phyloP scores from a whole-genome alignment of 2,113 vertebrate genomes.

The Garra rufa region DNA sequence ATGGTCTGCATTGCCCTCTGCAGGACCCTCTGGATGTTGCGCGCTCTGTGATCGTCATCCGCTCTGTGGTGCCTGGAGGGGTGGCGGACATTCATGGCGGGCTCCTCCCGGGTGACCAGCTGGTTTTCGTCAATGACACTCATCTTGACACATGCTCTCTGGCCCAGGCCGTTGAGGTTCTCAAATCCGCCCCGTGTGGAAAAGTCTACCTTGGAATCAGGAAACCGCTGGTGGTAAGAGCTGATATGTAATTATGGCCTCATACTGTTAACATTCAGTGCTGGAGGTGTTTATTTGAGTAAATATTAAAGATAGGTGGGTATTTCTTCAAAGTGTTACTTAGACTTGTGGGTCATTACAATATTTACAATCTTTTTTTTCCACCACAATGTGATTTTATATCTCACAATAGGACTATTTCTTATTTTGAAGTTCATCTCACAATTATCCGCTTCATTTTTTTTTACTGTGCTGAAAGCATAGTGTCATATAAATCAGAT shows the following conservation, averaged over 20 bases:
- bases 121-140: slow-evolving; percentile 88
- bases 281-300: neutral
- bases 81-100: slow-evolving; percentile 81
- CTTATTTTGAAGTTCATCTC: neutral
- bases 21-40: slow-evolving; percentile 90
- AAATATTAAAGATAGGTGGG: neutral
- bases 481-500: no score
- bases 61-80: slow-evolving; percentile 86
- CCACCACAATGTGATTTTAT: neutral
- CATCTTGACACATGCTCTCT: slow-evolving; percentile 78
- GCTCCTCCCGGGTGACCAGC: slow-evolving; percentile 87
- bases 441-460: neutral
- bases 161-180: slow-evolving; percentile 86
- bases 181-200: slow-evolving; percentile 87
- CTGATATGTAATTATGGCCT: neutral
- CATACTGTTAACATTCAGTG: neutral
- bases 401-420: no score
- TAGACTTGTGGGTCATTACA: neutral
- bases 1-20: slow-evolving; percentile 76
- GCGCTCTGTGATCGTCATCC: slow-evolving; percentile 90
- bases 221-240: slow-evolving; percentile 87
- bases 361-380: neutral
- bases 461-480: no score
- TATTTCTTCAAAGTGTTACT: neutral
- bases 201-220: slow-evolving; percentile 86